These are phyloP conservation scores for Unio pictorum DNA, from an alignment of 2,888 invertebrate genomes.

Conservation along the genomic window DNA sequence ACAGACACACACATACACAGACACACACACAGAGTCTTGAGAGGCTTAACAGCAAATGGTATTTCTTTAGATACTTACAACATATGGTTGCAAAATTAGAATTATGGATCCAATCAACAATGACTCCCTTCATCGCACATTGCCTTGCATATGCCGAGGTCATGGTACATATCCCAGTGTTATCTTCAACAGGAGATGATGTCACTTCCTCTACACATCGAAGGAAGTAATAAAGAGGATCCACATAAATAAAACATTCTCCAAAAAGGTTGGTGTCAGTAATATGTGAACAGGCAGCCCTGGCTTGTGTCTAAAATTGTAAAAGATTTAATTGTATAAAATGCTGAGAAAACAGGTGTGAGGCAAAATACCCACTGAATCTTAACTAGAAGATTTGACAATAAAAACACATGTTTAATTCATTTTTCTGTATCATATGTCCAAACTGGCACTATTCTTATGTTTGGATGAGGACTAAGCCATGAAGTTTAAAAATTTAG, in stretches of 20 bases:
- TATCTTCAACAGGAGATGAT: background rate
- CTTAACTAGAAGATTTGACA: too few relatives aligned
- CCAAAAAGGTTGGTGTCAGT: conserved; percentile 6
- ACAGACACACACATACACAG: too few relatives aligned
- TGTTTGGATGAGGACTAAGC: too few relatives aligned
- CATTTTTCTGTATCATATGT: too few relatives aligned
- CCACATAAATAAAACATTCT: background rate
- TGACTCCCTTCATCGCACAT: conserved; percentile 5
- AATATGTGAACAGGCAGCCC: conserved; percentile 7
- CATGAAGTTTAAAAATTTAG: too few relatives aligned
- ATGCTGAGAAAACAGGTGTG: too few relatives aligned
- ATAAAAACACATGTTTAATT: too few relatives aligned
- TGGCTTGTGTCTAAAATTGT: background rate
- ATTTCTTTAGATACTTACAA: conserved; percentile 3
- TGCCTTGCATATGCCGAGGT: conserved; percentile 12
- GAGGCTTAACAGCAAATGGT: too few relatives aligned
- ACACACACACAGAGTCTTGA: too few relatives aligned
- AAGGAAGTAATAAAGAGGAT: conserved; percentile 4
- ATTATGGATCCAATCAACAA: conserved; percentile 7
- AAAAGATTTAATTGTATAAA: too few relatives aligned
- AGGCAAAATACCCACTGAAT: too few relatives aligned
- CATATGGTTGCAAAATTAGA: conserved; percentile 1
- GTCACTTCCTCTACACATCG: conserved; percentile 16
- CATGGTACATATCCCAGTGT: conserved; percentile 17
- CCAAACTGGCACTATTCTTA: too few relatives aligned